Evolutionary conservation across 2,888 invertebrate genomes (phyloP).

Genomic region (Chymomyza caudatula): DNA sequence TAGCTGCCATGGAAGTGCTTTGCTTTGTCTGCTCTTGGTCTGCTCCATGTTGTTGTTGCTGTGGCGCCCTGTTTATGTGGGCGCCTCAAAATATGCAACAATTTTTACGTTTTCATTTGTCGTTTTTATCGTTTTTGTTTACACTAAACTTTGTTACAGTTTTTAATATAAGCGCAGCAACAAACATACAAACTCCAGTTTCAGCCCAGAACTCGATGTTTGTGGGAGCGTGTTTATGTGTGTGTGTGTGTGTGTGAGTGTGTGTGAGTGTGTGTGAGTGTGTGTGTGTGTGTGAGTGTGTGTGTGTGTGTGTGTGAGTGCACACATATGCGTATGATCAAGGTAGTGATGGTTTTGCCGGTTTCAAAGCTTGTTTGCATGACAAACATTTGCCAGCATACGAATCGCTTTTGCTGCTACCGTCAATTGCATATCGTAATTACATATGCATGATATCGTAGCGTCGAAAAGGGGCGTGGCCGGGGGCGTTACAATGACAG

Average conservation of each 20-base stretch:
- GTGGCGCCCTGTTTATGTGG: neutral
- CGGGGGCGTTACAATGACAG: conserved; percentile 44
- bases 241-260: neutral
- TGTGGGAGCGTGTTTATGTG: too few relatives aligned
- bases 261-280: neutral
- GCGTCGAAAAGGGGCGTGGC: neutral
- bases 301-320: neutral
- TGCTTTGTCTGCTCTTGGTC: conserved; percentile 30
- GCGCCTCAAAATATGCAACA: conserved; percentile 56
- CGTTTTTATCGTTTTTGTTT: conserved; percentile 31
- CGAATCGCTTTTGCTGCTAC: conserved; percentile 54
- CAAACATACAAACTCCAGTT: neutral
- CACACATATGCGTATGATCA: neutral
- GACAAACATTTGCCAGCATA: conserved; percentile 61
- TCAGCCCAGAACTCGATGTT: neutral
- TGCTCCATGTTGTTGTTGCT: conserved; percentile 13
- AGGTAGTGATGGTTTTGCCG: neutral
- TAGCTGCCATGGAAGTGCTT: conserved; percentile 47
- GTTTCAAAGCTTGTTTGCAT: conserved; percentile 63
- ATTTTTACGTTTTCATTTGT: conserved; percentile 54
- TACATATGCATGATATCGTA: conserved; percentile 66
- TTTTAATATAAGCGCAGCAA: conserved; percentile 13
- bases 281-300: neutral
- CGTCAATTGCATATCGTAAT: conserved; percentile 45
- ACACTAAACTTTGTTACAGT: conserved; percentile 5